A percentile compares a stretch with the other conserved stretches of the same genome.
These are phyloP conservation scores for Noctua janthina DNA, from an alignment of 2,888 invertebrate species.

Conservation along the genomic window DNA sequence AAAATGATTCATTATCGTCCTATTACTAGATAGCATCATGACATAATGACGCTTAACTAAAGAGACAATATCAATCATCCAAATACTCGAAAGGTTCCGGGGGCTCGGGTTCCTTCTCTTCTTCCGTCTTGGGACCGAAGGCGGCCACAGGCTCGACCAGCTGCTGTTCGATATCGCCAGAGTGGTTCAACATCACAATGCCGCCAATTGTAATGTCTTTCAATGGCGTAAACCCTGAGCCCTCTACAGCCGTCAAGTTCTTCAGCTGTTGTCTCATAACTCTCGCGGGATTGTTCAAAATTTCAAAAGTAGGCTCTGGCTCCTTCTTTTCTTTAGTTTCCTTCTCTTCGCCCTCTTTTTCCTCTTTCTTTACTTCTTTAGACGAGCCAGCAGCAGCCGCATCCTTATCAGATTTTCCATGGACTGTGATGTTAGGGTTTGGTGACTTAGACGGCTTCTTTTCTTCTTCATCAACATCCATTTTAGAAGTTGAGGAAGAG, in stretches of 20 bases:
- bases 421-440: conserved; percentile 88
- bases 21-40: conserved; percentile 70
- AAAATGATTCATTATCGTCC: conserved; percentile 72
- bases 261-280: conserved; percentile 97
- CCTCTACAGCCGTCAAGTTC: conserved; percentile 94
- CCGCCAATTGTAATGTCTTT: conserved; percentile 99
- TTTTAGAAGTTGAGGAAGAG: conserved; percentile 93
- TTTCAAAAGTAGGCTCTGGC: conserved; percentile 97
- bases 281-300: conserved; percentile 98
- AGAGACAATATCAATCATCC: conserved; percentile 92
- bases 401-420: conserved; percentile 87
- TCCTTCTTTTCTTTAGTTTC: conserved; percentile 92
- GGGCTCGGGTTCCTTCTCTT: conserved; percentile 98
- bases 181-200: conserved; percentile 97
- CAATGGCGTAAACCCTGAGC: conserved; percentile 94
- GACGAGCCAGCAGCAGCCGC: conserved; percentile 76
- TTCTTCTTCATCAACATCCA: conserved; percentile 95
- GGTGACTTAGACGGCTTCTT: conserved; percentile 88
- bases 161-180: conserved; percentile 94
- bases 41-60: conserved; percentile 68
- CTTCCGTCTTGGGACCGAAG: conserved; percentile 97
- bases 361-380: conserved; percentile 88
- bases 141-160: conserved; percentile 98
- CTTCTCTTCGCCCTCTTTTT: conserved; percentile 86
- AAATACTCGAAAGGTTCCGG: conserved; percentile 99